Evolutionary conservation across 2,797 vertebrate genomes (phyloP).

Genomic region (Natrix natrix): DNA sequence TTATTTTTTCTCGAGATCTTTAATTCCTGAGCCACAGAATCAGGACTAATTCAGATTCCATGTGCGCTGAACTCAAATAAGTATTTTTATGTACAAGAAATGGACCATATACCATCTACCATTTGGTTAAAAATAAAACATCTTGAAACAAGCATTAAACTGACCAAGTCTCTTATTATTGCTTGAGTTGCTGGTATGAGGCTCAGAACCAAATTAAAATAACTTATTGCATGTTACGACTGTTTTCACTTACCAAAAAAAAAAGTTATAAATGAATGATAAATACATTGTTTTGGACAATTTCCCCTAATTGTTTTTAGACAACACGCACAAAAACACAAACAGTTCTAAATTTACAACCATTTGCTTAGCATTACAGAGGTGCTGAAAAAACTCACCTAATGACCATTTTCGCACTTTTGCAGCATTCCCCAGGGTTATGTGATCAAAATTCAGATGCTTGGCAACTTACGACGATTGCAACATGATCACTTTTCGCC

Average conservation of each 20-base stretch:
- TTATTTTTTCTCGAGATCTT: background rate
- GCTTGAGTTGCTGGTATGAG: background rate
- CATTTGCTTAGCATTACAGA: background rate
- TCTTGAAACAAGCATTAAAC: background rate
- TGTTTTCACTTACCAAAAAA: background rate
- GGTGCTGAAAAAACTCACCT: background rate
- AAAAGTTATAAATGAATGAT: background rate
- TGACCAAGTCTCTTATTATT: background rate
- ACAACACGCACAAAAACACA: background rate
- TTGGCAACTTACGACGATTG: background rate
- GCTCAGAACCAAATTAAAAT: background rate
- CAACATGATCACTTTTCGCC: background rate
- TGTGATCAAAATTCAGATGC: background rate
- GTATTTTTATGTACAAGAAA: background rate
- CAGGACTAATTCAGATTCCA: background rate
- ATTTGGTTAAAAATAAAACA: background rate
- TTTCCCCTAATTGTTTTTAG: background rate
- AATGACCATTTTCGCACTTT: background rate
- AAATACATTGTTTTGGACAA: background rate
- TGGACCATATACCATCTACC: background rate
- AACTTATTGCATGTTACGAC: background rate
- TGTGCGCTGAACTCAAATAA: background rate
- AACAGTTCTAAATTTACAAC: background rate
- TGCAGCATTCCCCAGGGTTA: background rate
- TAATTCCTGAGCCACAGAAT: slow-evolving; percentile 24